Evolutionary conservation across 2,797 vertebrate genomes (phyloP).

Genomic region (Psittacula echo): DNA sequence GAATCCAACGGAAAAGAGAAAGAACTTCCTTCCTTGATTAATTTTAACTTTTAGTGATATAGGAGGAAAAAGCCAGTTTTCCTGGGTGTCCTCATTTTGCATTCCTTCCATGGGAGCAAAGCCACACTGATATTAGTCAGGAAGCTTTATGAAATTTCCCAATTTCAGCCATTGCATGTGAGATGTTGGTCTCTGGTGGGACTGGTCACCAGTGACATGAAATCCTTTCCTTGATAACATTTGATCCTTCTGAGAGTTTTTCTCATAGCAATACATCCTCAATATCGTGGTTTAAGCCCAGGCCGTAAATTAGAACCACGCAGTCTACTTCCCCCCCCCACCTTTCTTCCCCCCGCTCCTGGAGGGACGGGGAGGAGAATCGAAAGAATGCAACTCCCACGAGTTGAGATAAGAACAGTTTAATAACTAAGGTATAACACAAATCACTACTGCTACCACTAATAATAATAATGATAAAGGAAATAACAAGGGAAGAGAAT

Average conservation of each 20-base stretch:
- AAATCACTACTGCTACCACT: too few relatives aligned
- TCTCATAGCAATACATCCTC: background rate
- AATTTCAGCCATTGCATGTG: background rate
- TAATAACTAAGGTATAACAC: too few relatives aligned
- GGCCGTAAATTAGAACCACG: too few relatives aligned
- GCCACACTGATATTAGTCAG: background rate
- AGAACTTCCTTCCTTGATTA: constrained; percentile 37
- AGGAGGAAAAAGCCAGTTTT: background rate
- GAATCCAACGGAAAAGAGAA: constrained; percentile 19
- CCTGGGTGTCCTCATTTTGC: background rate
- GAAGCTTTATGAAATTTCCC: background rate
- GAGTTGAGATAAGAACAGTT: too few relatives aligned
- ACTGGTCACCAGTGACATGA: background rate
- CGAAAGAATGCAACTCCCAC: too few relatives aligned
- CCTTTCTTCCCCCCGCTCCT: too few relatives aligned
- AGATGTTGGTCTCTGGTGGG: background rate
- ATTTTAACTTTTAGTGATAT: background rate
- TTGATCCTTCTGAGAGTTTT: background rate
- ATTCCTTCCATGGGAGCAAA: background rate
- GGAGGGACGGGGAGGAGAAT: too few relatives aligned
- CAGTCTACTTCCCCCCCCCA: too few relatives aligned
- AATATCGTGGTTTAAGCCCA: background rate
- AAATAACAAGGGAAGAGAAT: too few relatives aligned
- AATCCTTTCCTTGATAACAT: background rate
- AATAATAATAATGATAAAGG: too few relatives aligned